Conservation (phyloP, 2,797 vertebrate genomes). For the Champsocephalus esox region DNA sequence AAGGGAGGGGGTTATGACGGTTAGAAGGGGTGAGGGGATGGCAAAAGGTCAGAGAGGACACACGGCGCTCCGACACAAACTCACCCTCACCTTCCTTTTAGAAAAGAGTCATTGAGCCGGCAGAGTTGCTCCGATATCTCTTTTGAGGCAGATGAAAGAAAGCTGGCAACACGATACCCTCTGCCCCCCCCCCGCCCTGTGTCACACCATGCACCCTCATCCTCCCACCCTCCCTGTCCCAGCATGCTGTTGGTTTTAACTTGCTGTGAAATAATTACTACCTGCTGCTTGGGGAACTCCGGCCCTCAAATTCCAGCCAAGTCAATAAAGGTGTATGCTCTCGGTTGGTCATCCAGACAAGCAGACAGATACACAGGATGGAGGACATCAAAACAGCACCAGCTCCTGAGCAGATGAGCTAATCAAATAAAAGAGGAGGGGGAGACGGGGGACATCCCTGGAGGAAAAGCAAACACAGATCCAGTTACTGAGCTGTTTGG, state of each 20-base stretch:
- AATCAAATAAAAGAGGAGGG: conserved; percentile 53
- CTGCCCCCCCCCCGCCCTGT: neutral
- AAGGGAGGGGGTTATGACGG: conserved; percentile 13
- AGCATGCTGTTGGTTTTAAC: conserved; percentile 83
- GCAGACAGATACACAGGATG: conserved; percentile 80
- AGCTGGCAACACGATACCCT: conserved; percentile 65
- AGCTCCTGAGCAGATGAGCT: conserved; percentile 58
- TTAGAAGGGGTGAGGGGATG: conserved; percentile 55
- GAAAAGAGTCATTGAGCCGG: conserved; percentile 55
- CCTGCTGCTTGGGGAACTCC: conserved; percentile 83
- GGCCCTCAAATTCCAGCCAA: conserved; percentile 71
- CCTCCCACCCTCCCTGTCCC: conserved; percentile 33
- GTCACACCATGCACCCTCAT: conserved; percentile 41
- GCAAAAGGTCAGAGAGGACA: conserved; percentile 75
- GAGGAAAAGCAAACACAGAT: conserved; percentile 72
- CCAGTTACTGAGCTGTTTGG: conserved; percentile 64
- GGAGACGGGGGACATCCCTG: conserved; percentile 36
- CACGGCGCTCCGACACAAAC: conserved; percentile 27
- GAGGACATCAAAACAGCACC: conserved; percentile 65
- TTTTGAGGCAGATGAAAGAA: conserved; percentile 73
- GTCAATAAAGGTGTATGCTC: conserved; percentile 67
- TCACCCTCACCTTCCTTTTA: conserved; percentile 41
- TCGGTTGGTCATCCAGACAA: conserved; percentile 53
- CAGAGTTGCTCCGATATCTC: conserved; percentile 64
- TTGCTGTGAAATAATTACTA: conserved; percentile 88